Conservation (phyloP, 2,888 invertebrate genomes). For the Cenopis cana region DNA sequence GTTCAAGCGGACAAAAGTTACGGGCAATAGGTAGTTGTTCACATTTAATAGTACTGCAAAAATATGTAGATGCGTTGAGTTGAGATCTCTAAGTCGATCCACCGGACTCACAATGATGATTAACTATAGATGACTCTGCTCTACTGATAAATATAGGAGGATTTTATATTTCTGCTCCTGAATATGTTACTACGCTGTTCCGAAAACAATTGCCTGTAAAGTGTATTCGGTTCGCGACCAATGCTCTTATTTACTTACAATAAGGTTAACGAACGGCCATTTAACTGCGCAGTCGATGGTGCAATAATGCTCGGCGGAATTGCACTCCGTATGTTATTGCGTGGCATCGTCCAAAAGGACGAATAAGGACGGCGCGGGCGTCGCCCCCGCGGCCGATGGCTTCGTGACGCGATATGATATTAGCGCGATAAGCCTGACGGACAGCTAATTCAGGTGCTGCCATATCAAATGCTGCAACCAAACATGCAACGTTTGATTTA, state of each 20-base stretch:
- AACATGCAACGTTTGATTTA: constrained; percentile 32
- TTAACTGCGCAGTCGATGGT: constrained; percentile 2
- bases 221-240: background rate
- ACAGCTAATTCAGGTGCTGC: constrained; percentile 50
- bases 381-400: constrained; percentile 63
- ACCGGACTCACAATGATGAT: too few relatives aligned
- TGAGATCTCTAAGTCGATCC: too few relatives aligned
- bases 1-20: too few relatives aligned
- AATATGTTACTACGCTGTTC: background rate
- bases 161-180: background rate
- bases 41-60: too few relatives aligned
- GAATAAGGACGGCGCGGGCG: constrained; percentile 73
- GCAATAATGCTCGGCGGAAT: constrained; percentile 45
- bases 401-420: constrained; percentile 54
- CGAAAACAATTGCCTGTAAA: background rate
- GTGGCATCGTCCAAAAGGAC: constrained; percentile 68
- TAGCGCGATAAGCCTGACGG: constrained; percentile 57
- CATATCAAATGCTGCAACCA: constrained; percentile 18
- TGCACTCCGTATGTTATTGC: constrained; percentile 52
- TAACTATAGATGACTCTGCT: too few relatives aligned
- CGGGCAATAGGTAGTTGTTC: too few relatives aligned
- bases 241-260: background rate
- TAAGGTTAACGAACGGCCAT: background rate
- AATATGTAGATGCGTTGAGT: too few relatives aligned
- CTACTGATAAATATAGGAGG: too few relatives aligned